Percentiles rank a stretch among this genome's conserved stretches.
phyloP scores from a whole-genome alignment of 2,888 invertebrate species.

The Colostygia pectinataria region DNA sequence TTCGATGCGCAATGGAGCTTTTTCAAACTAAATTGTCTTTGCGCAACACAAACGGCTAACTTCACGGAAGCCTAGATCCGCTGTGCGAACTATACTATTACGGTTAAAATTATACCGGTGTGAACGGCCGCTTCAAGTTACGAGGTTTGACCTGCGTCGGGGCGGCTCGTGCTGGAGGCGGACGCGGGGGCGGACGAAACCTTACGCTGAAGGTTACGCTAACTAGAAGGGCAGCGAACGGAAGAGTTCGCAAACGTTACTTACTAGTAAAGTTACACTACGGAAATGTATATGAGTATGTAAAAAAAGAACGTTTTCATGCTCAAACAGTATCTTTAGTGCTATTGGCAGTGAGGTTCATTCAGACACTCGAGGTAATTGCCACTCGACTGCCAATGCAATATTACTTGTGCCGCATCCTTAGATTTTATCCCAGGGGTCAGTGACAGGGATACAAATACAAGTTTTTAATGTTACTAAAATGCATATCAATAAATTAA shows the following conservation, averaged over 20 bases:
- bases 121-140: constrained; percentile 19
- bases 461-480: too few relatives aligned
- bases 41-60: too few relatives aligned
- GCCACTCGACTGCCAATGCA: constrained; percentile 3
- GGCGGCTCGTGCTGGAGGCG: constrained; percentile 11
- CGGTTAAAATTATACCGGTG: constrained; percentile 14
- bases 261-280: background rate
- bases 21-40: too few relatives aligned
- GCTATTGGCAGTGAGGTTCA: constrained; percentile 6
- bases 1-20: too few relatives aligned
- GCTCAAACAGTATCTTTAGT: constrained; percentile 4
- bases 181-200: constrained; percentile 7
- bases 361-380: constrained; percentile 13
- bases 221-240: background rate
- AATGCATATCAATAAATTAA: too few relatives aligned
- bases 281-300: background rate
- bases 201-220: background rate
- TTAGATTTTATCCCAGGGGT: background rate
- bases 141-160: constrained; percentile 7
- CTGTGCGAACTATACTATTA: too few relatives aligned
- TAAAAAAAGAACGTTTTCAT: background rate
- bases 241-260: background rate
- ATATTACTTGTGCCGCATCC: background rate
- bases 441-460: constrained; percentile 11
- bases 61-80: too few relatives aligned